phyloP scores from a whole-genome alignment of 2,888 invertebrate genomes.

The Leptinotarsa peninsularis region DNA sequence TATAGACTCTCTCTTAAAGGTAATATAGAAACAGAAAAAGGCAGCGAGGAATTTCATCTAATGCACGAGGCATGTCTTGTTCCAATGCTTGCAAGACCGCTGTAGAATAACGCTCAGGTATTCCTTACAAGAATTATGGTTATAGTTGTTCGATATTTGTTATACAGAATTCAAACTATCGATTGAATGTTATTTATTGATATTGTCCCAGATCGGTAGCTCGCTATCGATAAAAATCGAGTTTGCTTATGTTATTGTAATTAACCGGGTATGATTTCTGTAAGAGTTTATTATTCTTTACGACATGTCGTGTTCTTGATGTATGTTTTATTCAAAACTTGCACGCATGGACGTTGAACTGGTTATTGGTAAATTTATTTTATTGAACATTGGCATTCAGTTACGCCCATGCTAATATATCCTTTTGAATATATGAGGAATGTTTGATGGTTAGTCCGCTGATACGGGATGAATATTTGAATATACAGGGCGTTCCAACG shows the following conservation, averaged over 20 bases:
- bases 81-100: constrained; percentile 3
- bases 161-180: constrained; percentile 43
- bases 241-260: constrained; percentile 46
- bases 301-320: constrained; percentile 38
- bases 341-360: constrained; percentile 21
- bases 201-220: constrained; percentile 44
- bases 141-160: constrained; percentile 47
- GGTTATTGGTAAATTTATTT: constrained; percentile 14
- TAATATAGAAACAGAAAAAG: neutral
- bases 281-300: constrained; percentile 36
- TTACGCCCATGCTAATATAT: constrained; percentile 3
- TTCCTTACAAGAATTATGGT: constrained; percentile 42
- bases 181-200: constrained; percentile 44
- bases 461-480: too few relatives aligned
- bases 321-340: constrained; percentile 46
- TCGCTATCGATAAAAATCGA: constrained; percentile 41
- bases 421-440: neutral
- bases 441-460: neutral
- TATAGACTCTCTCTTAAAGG: neutral
- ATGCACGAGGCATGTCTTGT: constrained; percentile 10
- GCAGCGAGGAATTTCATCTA: constrained; percentile 4
- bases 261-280: constrained; percentile 42
- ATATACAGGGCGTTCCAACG: too few relatives aligned
- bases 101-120: constrained; percentile 23
- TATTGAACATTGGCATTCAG: constrained; percentile 2